Base-by-base conservation (phyloP, 2,113 vertebrate genomes). In the Ameiurus melas region DNA sequence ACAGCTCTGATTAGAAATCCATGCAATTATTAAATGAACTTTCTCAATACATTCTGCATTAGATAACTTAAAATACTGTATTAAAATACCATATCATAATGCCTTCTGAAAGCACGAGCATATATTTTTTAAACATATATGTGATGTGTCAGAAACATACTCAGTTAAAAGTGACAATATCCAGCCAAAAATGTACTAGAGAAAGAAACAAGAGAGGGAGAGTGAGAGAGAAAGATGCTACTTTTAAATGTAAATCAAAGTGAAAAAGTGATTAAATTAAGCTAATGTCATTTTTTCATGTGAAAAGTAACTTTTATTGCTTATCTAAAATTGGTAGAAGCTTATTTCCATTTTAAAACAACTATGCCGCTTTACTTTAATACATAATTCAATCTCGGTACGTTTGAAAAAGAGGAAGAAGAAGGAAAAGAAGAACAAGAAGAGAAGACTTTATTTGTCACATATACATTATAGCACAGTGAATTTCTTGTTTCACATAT, bases 1-100 rank as follows among this genome's bases (percentile, higher is more conserved):
- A 97, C 95, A 94, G 97, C 96, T 97, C 93, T 95, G 93, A 92
- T 93, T 91, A 95, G 60, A 85, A 85, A 36, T 73, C 84, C 89
- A 66, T 12, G 47, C 51, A 86, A 62, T 6, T 10, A 30, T 55
- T 27, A 33, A 55, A n/a, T 25, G 4, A 79, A 53, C 2, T 2
- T 79, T 79, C 77, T 79, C 27, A 55, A 79, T n/a, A 16, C 25
- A 78, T n/a, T 47, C 73, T 73, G 36, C 71, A 75, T 43, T 10
- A 43, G 71, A 43, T 3, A 39, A 43, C 36, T 22, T 43, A 39
- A 12, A 25, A 43, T 43, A 78, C 75, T 79, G 12, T 27, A 77
- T 22, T 14, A 30, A 27, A 51, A 10, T 77, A 77, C 10, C 7
- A 20, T 22, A 43, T 39, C 71, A 75, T 75, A 75, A 70, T 70